Base-by-base conservation (phyloP, 2,797 vertebrate genomes). In the Pagetopsis macropterus region DNA sequence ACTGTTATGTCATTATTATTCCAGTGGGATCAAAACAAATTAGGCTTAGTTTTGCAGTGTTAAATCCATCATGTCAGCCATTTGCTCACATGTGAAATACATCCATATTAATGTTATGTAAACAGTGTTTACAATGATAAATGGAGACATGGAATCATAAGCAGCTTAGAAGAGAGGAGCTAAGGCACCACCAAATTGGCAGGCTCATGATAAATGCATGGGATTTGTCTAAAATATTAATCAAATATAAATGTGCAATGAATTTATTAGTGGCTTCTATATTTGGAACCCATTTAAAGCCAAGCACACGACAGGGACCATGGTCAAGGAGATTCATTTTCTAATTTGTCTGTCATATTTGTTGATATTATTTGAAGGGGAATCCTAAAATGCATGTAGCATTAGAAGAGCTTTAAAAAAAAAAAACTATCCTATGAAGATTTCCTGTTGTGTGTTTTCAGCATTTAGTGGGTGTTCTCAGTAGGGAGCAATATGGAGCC, bases 151-250 rank as follows among this genome's bases (percentile, higher is more conserved):
- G 75, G 72, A 87, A 80, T 88, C 77, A 82, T 84, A 83, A 90
- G 87, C 62, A 65, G 86, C 83, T 88, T 86, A 87, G 61, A 58
- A 70, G 75, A 85, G 64, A 43, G 58, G 56, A 72, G 79, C 86
- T 79, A 86, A 89, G 81, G 64, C 78, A 77, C 63, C 78, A 72
- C 57, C 59, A 88, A 88, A 89, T 89, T 89, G 87, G 73, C 82
- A 89, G 75, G 68, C 84, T 92, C 78, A 81, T 90, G 81, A 90
- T 86, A 90, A 93, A 94, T 92, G 83, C 84, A 92, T 89, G 82
- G 44, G 72, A 83, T 89, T 86, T 76, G 70, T 91, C 19, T 91
- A 76, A 92, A 93, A 89, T 89, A 91, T 91, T 91, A 76, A 92
- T 93, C 81, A 91, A 89, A 90, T 82, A 81, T 87, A 87, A 92